Evolutionary conservation across 64 coral and sea anemone species (phyloP).

Genomic region (Platygyra sinensis): DNA sequence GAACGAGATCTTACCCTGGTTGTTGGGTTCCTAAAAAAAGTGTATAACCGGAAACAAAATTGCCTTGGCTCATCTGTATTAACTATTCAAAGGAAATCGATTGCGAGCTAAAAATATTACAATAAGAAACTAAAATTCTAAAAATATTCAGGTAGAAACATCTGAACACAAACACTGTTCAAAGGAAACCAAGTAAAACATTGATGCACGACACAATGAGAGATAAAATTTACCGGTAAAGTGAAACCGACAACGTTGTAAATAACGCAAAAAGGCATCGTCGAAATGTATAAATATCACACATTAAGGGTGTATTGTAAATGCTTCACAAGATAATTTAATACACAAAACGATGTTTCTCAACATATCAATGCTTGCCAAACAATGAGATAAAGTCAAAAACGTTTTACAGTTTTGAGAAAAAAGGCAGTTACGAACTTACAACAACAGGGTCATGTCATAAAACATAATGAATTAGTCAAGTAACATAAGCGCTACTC

Average conservation of each 20-base stretch:
- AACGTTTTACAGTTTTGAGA: background rate
- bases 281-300: background rate
- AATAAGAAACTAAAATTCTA: background rate
- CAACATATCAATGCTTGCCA: background rate
- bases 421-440: constrained; percentile 6
- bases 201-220: background rate
- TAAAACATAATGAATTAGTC: constrained; percentile 34
- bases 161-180: background rate
- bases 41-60: constrained; percentile 38
- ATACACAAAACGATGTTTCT: background rate
- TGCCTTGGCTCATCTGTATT: background rate
- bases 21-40: background rate
- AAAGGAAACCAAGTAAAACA: background rate
- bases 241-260: background rate
- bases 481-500: constrained; percentile 30
- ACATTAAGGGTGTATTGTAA: background rate
- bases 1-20: background rate
- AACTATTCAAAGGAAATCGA: constrained; percentile 18
- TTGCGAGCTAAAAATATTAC: background rate
- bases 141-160: background rate
- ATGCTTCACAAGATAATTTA: background rate
- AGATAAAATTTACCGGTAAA: background rate
- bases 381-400: constrained; percentile 22
- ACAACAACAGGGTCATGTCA: constrained; percentile 35
- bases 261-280: background rate